Evolutionary conservation across 2,888 invertebrate species (phyloP).

Genomic region (Cinara cedri): DNA sequence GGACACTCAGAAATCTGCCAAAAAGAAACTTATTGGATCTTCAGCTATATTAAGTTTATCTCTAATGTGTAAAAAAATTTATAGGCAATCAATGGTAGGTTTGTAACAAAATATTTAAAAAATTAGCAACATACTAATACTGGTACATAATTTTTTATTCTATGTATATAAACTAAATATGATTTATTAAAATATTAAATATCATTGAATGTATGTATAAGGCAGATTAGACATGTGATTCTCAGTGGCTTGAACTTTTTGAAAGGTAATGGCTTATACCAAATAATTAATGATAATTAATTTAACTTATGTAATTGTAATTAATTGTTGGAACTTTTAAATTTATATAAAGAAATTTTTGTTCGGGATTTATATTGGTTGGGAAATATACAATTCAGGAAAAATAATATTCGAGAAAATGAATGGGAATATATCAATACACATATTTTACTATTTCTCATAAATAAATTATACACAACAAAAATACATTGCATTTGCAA

Average conservation of each 20-base stretch:
- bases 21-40: too few relatives aligned
- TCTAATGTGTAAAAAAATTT: not conserved
- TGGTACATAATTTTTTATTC: slow-evolving; percentile 9
- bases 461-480: not conserved
- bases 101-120: slow-evolving; percentile 15
- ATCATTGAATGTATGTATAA: slow-evolving; percentile 32
- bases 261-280: too few relatives aligned
- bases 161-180: not conserved
- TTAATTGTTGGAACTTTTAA: too few relatives aligned
- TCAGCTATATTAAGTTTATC: too few relatives aligned
- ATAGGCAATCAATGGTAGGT: not conserved
- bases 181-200: slow-evolving; percentile 45
- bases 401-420: too few relatives aligned
- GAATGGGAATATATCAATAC: not conserved
- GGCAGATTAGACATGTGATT: slow-evolving; percentile 25
- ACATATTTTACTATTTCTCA: not conserved
- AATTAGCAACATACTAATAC: slow-evolving; percentile 15
- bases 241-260: too few relatives aligned
- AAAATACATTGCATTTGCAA: slow-evolving; percentile 15
- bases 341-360: too few relatives aligned
- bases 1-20: too few relatives aligned
- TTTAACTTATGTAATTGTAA: too few relatives aligned
- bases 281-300: too few relatives aligned
- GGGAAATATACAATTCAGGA: too few relatives aligned
- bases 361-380: too few relatives aligned